Evolutionary conservation across 2,797 vertebrate species (phyloP).

Genomic region (Mormyrus proboscirostris): DNA sequence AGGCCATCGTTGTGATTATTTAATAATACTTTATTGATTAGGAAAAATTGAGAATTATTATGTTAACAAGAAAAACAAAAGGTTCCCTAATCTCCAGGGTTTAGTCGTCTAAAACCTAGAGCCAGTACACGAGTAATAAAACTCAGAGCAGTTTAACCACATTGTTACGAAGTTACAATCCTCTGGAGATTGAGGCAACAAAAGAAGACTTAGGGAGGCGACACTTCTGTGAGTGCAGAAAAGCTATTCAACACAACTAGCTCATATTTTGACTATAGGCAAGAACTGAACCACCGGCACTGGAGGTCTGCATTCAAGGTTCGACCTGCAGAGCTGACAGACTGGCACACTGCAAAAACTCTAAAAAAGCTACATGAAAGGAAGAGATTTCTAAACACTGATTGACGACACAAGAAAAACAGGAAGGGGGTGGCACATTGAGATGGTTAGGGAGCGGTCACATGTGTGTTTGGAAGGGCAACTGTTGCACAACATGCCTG

Average conservation of each 20-base stretch:
- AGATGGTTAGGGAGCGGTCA: not conserved
- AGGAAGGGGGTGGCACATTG: not conserved
- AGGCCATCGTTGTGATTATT: not conserved
- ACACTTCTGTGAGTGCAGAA: not conserved
- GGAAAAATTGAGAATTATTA: not conserved
- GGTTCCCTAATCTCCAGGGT: not conserved
- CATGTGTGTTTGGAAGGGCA: not conserved
- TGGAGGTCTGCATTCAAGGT: not conserved
- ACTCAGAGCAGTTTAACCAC: not conserved
- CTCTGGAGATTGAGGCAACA: not conserved
- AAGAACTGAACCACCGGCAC: not conserved
- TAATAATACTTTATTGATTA: not conserved
- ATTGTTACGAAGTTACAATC: not conserved
- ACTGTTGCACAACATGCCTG: slow-evolving; percentile 48
- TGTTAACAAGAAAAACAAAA: not conserved
- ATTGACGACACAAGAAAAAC: not conserved
- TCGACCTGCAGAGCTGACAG: not conserved
- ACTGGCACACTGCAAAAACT: not conserved
- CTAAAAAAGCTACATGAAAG: not conserved
- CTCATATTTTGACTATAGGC: not conserved
- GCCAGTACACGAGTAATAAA: not conserved
- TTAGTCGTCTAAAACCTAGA: not conserved
- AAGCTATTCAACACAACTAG: not conserved
- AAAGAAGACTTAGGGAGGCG: not conserved
- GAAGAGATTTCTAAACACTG: not conserved